phyloP scores from a whole-genome alignment of 2,888 invertebrate species.

The Synergus itoensis region DNA sequence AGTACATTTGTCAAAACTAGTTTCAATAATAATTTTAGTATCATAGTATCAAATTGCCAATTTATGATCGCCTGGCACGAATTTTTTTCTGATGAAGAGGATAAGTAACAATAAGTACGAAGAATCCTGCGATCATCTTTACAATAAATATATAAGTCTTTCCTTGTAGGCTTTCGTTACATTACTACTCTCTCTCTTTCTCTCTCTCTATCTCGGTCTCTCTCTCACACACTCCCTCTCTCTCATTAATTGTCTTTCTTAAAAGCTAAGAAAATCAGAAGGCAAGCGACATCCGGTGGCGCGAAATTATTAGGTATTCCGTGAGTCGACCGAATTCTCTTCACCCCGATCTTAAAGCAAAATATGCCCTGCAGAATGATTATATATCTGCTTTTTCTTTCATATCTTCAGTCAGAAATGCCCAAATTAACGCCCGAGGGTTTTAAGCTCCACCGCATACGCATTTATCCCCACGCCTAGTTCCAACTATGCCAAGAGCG shows the following conservation, averaged over 20 bases:
- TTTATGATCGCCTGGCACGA: conserved; percentile 31
- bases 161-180: conserved; percentile 42
- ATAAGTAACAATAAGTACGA: conserved; percentile 30
- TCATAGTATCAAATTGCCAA: background rate
- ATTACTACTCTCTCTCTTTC: conserved; percentile 41
- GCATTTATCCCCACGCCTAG: background rate
- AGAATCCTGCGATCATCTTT: conserved; percentile 32
- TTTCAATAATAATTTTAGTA: conserved; percentile 1
- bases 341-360: conserved; percentile 23
- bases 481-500: background rate
- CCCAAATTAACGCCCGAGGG: background rate
- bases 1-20: conserved; percentile 19
- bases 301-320: conserved; percentile 14
- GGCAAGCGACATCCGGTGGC: conserved; percentile 37
- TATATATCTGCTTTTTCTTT: conserved; percentile 2
- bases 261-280: conserved; percentile 37
- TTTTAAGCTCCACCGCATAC: background rate
- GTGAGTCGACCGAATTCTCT: background rate
- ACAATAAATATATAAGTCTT: conserved; percentile 41
- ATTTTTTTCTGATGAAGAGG: conserved; percentile 26
- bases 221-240: conserved; percentile 41
- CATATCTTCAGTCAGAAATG: background rate
- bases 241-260: conserved; percentile 47
- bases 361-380: background rate
- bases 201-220: conserved; percentile 42